Percentiles rank a stretch among this genome's conserved stretches.
Evolutionary conservation across 2,797 vertebrate species (phyloP).

Genomic region (Ciconia nigra): DNA sequence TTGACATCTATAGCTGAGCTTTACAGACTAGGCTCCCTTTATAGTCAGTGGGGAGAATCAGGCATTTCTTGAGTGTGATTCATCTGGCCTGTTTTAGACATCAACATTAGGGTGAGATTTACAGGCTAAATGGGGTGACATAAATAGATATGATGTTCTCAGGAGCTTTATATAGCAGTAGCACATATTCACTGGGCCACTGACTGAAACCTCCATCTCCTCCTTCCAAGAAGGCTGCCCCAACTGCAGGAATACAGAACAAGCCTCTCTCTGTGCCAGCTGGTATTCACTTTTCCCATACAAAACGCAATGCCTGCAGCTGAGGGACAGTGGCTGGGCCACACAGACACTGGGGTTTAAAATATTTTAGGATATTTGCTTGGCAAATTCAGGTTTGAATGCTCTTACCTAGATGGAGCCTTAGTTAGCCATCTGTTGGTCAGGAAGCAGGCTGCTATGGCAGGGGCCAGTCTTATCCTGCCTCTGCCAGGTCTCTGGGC

Average conservation of each 20-base stretch:
- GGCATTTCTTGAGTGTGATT: slow-evolving; percentile 53
- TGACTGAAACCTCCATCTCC: not conserved
- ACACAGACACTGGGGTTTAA: not conserved
- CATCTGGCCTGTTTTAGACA: slow-evolving; percentile 38
- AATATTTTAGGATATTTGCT: not conserved
- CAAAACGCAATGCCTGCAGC: not conserved
- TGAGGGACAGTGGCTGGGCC: not conserved
- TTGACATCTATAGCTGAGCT: not conserved
- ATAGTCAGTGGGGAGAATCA: not conserved
- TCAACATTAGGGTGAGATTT: slow-evolving; percentile 39
- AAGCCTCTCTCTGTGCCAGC: not conserved
- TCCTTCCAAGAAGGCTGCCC: not conserved
- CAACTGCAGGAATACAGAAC: not conserved
- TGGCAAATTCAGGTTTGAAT: not conserved
- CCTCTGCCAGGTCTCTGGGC: not conserved
- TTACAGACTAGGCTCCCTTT: not conserved
- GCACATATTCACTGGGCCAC: not conserved
- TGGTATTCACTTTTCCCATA: not conserved
- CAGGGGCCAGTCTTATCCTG: not conserved
- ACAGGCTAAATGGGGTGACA: slow-evolving; percentile 17
- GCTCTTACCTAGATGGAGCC: not conserved
- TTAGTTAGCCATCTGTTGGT: not conserved
- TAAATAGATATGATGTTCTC: slow-evolving; percentile 40
- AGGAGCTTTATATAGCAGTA: slow-evolving; percentile 45
- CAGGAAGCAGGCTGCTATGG: not conserved